Conservation (phyloP, 2,888 invertebrate genomes). For the Pandemis corylana region DNA sequence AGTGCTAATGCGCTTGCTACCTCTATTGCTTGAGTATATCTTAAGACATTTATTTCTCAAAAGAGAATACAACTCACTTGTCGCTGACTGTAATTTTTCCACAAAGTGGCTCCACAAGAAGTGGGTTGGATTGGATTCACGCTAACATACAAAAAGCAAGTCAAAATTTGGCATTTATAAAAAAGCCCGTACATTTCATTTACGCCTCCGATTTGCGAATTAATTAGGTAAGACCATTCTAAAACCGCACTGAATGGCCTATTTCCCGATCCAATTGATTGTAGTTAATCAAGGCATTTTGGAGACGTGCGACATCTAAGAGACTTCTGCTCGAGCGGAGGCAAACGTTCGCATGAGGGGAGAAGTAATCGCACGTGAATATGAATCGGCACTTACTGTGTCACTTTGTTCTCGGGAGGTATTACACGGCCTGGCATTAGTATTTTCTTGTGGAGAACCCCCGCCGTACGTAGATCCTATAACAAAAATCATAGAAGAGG, state of each 20-base stretch:
- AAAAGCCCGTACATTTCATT: no score
- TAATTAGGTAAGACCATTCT: background rate
- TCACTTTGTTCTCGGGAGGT: slow-evolving; percentile 70
- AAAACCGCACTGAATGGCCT: background rate
- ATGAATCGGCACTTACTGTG: slow-evolving; percentile 67
- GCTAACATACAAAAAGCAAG: no score
- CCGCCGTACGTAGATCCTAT: slow-evolving; percentile 68
- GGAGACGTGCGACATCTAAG: slow-evolving; percentile 47
- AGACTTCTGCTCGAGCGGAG: slow-evolving; percentile 58
- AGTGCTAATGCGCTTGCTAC: background rate
- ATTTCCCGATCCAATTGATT: slow-evolving; percentile 10
- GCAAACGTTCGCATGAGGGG: slow-evolving; percentile 47
- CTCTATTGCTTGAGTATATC: background rate
- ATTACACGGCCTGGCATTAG: slow-evolving; percentile 74
- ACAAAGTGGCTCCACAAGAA: no score
- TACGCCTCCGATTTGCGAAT: no score
- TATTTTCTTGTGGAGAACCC: slow-evolving; percentile 74
- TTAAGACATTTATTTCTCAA: no score
- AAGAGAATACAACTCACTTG: no score
- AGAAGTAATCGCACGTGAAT: slow-evolving; percentile 57
- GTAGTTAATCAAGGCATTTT: slow-evolving; percentile 28
- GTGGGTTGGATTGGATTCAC: no score
- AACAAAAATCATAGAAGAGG: slow-evolving; percentile 52
- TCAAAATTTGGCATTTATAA: no score
- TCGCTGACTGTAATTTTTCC: no score